Evolutionary conservation across 2,888 invertebrate genomes (phyloP), one percentile per base, ranked within the genome.

Genomic region (Polylopha cassiicola): DNA sequence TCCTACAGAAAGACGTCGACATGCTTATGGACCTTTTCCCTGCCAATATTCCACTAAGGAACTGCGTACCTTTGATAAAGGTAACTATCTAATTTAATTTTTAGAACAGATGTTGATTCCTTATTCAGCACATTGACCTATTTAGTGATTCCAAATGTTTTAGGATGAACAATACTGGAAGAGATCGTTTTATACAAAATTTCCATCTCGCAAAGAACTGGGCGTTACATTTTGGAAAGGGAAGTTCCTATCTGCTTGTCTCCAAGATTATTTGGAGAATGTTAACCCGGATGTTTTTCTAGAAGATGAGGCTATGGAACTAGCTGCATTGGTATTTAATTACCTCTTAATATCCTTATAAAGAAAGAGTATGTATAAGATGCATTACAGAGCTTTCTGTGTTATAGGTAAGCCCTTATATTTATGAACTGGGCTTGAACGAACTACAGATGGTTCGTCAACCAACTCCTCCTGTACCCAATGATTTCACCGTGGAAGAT

Each of bases 111-210:
- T 17, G 13, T 10, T 18, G 9, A 7, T 29, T 7, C 4, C 4
- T 16, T 5, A 6, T 5, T 14, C 14, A 15, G 4, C 4, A 11
- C 26, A 9, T 24, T 26, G 6, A 27, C 5, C 11, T 17, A 2
- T 9, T 31, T 20, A 14, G 27, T 13, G 15, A 60, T 82, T 65
- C 50, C 56, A n/a, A n/a, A n/a, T n/a, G n/a, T n/a, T n/a, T n/a
- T n/a, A 86, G 73, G 84, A 89, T 48, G 90, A 91, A 55, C 84
- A 87, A 62, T 91, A 90, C 65, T 91, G 91, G 91, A 75, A 88
- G 58, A 78, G 90, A 34, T 79, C 84, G 6, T 84, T 81, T 33
- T 63, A 63, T 26, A 63, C 59, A 1, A 77, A 74, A 48, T 86
- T 79, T 46, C 78, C 84, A 1, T 55, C 70, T 0, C 66, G 63